Evolutionary conservation across 2,888 invertebrate genomes (phyloP), one percentile per base, ranked within the genome.

Genomic region (Polydrusus pterygomalis): DNA sequence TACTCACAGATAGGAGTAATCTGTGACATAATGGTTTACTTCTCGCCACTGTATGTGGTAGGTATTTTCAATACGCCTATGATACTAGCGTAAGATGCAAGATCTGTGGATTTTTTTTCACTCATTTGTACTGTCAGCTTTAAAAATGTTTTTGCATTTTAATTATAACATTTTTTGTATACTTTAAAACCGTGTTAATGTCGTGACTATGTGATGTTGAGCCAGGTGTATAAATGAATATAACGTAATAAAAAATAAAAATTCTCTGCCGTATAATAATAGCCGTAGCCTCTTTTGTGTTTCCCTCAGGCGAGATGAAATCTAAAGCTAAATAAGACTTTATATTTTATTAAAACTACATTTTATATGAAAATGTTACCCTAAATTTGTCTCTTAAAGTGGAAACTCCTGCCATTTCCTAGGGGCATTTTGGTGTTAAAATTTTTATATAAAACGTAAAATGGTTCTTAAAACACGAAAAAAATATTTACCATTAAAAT

Each of bases 261-360:
- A 25, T 25, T 25, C 25, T 54, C 1, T 25, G 25, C 25, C 13
- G 11, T 25, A 25, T 25, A 25, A 25, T 25, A 54, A 54, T 25
- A n/a, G 13, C 13, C 11, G 25, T 11, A 3, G 25, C 7, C 25
- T 54, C 13, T 13, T 25, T n/a, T 25, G 13, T 25, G 25, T 54
- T n/a, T 54, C 11, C 17, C 54, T 54, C 25, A 11, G 10, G 51
- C 51, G 17, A 51, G 10, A 18, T 51, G 20, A 51, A 20, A 20
- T 51, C 10, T 51, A 51, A 13, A 54, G 54, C 3, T 25, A 54
- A 54, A 13, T 54, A 25, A 54, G 13, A 25, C 54, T 54, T 54
- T 54, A 25, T 54, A n/a, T 54, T 54, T 54, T 54, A 54, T 25
- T 54, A 54, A 54, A 25, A 54, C 54, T 54, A 54, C 25, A 10